phyloP scores from a whole-genome alignment of 2,113 vertebrate species.

The Sisor rabdophorus region DNA sequence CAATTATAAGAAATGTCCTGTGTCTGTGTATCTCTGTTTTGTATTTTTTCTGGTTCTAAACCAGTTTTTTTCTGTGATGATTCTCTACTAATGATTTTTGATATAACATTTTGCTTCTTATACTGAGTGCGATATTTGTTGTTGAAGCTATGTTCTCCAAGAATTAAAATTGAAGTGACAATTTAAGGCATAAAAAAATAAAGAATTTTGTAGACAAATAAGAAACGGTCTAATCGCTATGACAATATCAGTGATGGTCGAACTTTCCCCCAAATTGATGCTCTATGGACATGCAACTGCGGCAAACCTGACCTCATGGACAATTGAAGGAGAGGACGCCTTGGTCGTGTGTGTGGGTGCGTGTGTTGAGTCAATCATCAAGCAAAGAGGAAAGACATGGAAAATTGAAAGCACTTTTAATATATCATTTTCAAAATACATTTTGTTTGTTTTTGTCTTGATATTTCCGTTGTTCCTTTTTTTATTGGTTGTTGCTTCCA shows the following conservation, averaged over 20 bases:
- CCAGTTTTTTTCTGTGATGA: constrained; percentile 99
- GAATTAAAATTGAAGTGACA: constrained; percentile 99
- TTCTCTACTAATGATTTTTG: constrained; percentile 99
- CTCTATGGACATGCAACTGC: constrained; percentile 73
- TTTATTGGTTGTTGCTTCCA: constrained; percentile 79
- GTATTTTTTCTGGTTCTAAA: constrained; percentile 99
- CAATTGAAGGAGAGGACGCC: constrained; percentile 73
- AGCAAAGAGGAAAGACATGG: constrained; percentile 75
- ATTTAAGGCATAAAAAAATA: constrained; percentile 96
- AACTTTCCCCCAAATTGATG: constrained; percentile 69
- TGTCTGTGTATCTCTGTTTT: constrained; percentile 99
- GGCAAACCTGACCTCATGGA: constrained; percentile 76
- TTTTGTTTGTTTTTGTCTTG: constrained; percentile 79
- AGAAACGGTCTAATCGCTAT: constrained; percentile 87
- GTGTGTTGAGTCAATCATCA: constrained; percentile 72
- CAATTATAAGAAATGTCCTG: constrained; percentile 99
- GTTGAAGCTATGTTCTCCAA: constrained; percentile 99
- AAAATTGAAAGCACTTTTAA: constrained; percentile 82
- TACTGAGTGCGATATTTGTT: constrained; percentile 99
- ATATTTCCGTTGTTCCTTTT: constrained; percentile 76
- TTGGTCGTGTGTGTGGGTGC: constrained; percentile 58
- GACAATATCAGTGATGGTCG: constrained; percentile 82
- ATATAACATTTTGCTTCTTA: constrained; percentile 99
- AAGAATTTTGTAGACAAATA: constrained; percentile 82
- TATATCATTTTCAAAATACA: constrained; percentile 80